These are phyloP conservation scores for Corythaeola cristata DNA, from an alignment of 2,113 vertebrate species.

Conservation along the genomic window DNA sequence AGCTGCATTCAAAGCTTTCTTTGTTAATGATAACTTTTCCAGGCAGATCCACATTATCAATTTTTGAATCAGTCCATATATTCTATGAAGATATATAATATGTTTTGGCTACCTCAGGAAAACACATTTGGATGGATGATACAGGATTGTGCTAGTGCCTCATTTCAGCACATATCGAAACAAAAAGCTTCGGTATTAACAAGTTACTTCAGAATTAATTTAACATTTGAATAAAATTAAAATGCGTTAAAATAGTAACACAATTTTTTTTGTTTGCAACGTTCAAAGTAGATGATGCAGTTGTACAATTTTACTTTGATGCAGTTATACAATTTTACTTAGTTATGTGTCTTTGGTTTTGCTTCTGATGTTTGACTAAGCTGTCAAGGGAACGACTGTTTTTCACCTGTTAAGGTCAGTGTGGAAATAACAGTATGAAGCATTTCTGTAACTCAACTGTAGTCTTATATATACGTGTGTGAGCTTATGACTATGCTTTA, in stretches of 20 bases:
- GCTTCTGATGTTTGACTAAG: background rate
- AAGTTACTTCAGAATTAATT: background rate
- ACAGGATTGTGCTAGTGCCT: fast-evolving
- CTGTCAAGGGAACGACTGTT: background rate
- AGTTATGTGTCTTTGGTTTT: background rate
- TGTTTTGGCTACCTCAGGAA: background rate
- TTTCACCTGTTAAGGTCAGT: background rate
- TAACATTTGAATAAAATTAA: background rate
- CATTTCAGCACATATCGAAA: background rate
- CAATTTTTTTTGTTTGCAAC: background rate
- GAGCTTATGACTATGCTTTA: background rate
- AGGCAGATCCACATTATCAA: background rate
- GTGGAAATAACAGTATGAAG: background rate
- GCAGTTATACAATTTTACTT: background rate
- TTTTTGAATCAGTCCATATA: background rate
- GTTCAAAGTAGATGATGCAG: background rate
- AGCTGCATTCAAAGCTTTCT: background rate
- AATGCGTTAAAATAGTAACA: background rate
- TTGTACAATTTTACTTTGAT: background rate
- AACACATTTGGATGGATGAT: background rate
- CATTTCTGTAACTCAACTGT: background rate
- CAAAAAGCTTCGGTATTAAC: background rate
- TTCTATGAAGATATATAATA: background rate
- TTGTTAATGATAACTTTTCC: background rate
- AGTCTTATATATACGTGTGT: fast-evolving